Base-by-base conservation (phyloP, 2,113 vertebrate genomes). In the Polyodon spathula region DNA sequence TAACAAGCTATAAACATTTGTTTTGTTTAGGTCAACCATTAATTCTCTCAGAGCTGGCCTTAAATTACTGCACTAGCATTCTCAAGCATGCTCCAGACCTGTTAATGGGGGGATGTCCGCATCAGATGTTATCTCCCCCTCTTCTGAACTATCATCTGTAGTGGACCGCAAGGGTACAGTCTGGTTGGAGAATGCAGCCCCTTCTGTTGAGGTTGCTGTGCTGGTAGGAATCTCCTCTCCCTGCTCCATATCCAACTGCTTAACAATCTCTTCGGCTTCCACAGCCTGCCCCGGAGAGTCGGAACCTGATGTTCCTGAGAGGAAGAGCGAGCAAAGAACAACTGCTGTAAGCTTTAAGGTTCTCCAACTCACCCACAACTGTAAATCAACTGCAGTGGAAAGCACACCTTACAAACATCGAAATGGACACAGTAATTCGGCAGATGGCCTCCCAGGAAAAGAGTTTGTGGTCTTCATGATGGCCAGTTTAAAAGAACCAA, bases 201-300 rank as follows among this genome's bases (percentile, higher is more conserved):
- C 89, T 11, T 92, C 91, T 37, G 89, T 78, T 6, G 90, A 90
- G 0, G 89, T 85, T 9, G 85, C 86, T 6, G 89, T 93, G 73
- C 89, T 92, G 62, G 89, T 93, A 53, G 90, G 89, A 1, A 86
- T 90, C 80, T 96, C 95, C 41, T 91, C 93, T 37, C 90, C 87
- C 73, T 95, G 91, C 55, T 97, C 95, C 77, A 97, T 92, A 59
- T 98, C 95, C 68, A 97, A 87, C 76, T 97, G 94, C 67, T 94
- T 97, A 41, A 97, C 93, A 54, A 97, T 94, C 68, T 98, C 94
- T 74, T 97, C 95, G 0, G 94, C 95, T 62, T 97, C 94, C 68
- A 97, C 71, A 0, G 93, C 90, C 78, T 97, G 94, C 60, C 91
- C 94, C 4, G 93, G 93, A 4, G 94, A 97, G 75, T 97, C 93